These are phyloP conservation scores for Verasper variegatus DNA, from an alignment of 2,113 vertebrate genomes.

Conservation along the genomic window DNA sequence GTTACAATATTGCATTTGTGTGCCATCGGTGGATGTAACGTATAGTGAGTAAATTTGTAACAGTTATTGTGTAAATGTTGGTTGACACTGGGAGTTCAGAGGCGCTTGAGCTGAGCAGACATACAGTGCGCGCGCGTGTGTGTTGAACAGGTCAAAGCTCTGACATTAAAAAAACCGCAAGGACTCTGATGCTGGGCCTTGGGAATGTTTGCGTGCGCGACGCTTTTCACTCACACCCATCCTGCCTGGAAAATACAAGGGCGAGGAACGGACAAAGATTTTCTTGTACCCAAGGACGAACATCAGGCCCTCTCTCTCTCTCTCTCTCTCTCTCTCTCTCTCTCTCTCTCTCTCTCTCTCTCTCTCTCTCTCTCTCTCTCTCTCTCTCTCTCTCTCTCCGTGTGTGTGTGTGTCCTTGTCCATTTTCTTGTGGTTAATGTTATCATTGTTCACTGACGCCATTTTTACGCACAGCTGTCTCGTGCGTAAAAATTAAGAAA, in stretches of 20 bases:
- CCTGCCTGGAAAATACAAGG: conserved; percentile 69
- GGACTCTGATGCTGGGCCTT: conserved; percentile 28
- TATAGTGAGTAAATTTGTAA: neutral
- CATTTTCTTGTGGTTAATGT: conserved; percentile 2
- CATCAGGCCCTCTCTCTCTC: conserved; percentile 19
- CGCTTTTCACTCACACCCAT: conserved; percentile 61
- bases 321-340: neutral
- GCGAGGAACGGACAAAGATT: conserved; percentile 65
- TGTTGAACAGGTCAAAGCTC: neutral
- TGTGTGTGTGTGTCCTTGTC: conserved; percentile 31
- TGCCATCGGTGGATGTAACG: neutral
- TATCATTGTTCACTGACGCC: conserved; percentile 10
- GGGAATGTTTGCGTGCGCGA: conserved; percentile 44
- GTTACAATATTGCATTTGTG: neutral
- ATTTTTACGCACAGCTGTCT: conserved; percentile 34
- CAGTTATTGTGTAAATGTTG: neutral
- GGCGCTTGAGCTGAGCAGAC: neutral
- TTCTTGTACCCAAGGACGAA: conserved; percentile 66
- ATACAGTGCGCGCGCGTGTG: neutral
- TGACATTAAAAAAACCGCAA: conserved; percentile 25
- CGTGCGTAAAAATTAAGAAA: conserved; percentile 43
- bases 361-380: conserved; percentile 48
- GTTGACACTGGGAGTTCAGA: neutral
- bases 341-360: conserved; percentile 46
- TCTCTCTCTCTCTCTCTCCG: conserved; percentile 29